Conservation (phyloP, 2,113 vertebrate species). For the Hippoglossus stenolepis region DNA sequence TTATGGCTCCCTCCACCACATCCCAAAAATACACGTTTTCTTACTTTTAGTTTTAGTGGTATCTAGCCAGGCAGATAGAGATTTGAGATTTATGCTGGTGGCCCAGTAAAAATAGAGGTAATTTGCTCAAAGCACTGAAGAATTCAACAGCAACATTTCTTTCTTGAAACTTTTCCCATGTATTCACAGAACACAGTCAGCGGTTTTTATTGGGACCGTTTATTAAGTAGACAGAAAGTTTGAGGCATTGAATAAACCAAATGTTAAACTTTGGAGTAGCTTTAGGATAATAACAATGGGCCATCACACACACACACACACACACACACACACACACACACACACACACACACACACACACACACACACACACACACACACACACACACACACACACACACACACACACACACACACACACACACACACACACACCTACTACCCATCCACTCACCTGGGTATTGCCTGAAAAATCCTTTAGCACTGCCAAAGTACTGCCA, state of each 20-base stretch:
- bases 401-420: too few species aligned
- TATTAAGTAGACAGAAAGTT: background rate
- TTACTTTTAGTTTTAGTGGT: background rate
- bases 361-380: background rate
- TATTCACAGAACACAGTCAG: too few species aligned
- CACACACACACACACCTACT: background rate
- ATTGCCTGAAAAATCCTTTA: conserved; percentile 98
- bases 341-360: background rate
- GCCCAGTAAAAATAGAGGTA: background rate
- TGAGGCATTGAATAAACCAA: background rate
- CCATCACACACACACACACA: too few species aligned
- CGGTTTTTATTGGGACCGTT: too few species aligned
- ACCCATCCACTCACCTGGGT: conserved; percentile 88
- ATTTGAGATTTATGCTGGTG: background rate
- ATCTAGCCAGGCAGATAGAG: background rate
- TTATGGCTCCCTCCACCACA: background rate
- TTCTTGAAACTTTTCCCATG: background rate
- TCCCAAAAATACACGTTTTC: too few species aligned
- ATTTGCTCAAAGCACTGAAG: background rate
- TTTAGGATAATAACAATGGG: background rate
- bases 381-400: too few species aligned
- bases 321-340: conserved; percentile 1
- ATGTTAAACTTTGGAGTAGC: background rate
- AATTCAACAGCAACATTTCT: background rate
- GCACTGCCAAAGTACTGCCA: conserved; percentile 99